Conservation (phyloP, 1,140 invertebrate genomes). For the Solenopsis invicta region DNA sequence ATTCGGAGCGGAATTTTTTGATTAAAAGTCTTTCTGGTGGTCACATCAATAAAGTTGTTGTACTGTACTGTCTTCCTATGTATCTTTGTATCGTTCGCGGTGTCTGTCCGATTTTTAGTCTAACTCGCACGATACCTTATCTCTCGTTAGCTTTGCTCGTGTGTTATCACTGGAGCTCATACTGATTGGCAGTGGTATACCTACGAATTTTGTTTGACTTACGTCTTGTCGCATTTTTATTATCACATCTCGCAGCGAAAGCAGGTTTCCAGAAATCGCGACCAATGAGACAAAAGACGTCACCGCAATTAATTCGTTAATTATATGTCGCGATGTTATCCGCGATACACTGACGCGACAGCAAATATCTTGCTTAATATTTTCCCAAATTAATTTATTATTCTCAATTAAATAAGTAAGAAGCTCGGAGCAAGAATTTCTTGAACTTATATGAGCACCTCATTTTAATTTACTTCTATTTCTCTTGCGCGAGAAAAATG, state of each 20-base stretch:
- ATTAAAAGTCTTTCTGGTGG: background rate
- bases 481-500: background rate
- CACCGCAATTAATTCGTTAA: background rate
- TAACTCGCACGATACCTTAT: conserved; percentile 66
- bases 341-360: background rate
- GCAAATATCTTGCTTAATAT: background rate
- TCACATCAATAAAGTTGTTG: conserved; percentile 26
- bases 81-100: background rate
- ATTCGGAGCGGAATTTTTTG: background rate
- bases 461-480: background rate
- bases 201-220: conserved; percentile 44
- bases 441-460: background rate
- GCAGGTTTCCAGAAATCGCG: conserved; percentile 14
- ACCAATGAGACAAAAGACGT: background rate
- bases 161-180: conserved; percentile 54
- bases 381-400: conserved; percentile 16
- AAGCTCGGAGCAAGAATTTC: background rate
- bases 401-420: background rate
- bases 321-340: background rate
- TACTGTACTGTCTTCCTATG: background rate
- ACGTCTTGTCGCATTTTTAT: conserved; percentile 44
- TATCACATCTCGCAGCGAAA: background rate
- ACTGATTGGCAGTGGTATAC: conserved; percentile 46
- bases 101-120: conserved; percentile 61
- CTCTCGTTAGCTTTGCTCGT: conserved; percentile 47